Evolutionary conservation across 2,797 vertebrate genomes (phyloP).

Genomic region (Gorsachius magnificus): DNA sequence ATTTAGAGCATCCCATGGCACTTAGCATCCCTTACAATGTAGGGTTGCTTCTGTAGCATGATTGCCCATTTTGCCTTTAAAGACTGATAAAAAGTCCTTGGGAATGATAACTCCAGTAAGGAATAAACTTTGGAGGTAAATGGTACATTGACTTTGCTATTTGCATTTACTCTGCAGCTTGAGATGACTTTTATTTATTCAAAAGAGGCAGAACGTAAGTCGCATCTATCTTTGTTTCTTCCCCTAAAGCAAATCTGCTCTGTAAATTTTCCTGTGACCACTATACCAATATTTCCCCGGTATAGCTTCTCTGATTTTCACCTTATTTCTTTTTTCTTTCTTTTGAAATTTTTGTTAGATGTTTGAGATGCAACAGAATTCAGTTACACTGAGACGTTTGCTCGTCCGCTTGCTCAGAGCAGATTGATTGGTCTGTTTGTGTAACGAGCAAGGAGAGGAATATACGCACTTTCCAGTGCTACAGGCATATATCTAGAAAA

Average conservation of each 20-base stretch:
- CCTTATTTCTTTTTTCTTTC: background rate
- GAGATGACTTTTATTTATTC: slow-evolving; percentile 49
- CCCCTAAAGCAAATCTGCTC: slow-evolving; percentile 5
- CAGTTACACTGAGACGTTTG: background rate
- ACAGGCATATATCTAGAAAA: background rate
- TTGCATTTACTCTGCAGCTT: slow-evolving; percentile 32
- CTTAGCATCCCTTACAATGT: background rate
- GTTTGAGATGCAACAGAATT: background rate
- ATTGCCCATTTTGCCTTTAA: background rate
- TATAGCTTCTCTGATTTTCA: background rate
- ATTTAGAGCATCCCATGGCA: background rate
- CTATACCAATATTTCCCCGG: background rate
- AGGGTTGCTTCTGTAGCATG: background rate
- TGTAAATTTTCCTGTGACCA: background rate
- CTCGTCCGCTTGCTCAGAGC: background rate
- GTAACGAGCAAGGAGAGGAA: background rate
- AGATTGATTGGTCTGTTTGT: background rate
- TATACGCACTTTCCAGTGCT: background rate
- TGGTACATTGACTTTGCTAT: slow-evolving; percentile 26
- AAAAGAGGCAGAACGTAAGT: slow-evolving; percentile 7
- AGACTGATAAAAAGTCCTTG: background rate
- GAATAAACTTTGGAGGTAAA: slow-evolving; percentile 27
- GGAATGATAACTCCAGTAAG: background rate
- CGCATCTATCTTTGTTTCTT: slow-evolving; percentile 17
- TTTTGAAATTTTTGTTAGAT: background rate